These are phyloP conservation scores for Ryuthela nishihirai DNA, from an alignment of 2,888 invertebrate species.

Conservation along the genomic window DNA sequence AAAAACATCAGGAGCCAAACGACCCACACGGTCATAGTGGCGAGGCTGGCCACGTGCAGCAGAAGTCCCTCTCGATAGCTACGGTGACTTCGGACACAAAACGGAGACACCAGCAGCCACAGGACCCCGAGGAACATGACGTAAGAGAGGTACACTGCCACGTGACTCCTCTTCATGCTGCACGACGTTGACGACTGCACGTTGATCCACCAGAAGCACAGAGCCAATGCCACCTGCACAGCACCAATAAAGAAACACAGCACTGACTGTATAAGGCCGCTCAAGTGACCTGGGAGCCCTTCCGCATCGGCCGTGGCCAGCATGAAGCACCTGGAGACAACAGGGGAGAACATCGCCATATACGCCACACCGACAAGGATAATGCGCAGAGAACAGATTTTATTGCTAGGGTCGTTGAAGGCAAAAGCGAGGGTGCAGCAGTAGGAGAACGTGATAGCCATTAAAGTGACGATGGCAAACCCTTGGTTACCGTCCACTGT, in stretches of 20 bases:
- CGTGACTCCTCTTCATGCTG: slow-evolving; percentile 55
- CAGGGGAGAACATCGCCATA: slow-evolving; percentile 61
- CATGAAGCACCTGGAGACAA: slow-evolving; percentile 63
- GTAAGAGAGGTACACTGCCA: slow-evolving; percentile 59
- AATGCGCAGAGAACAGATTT: slow-evolving; percentile 59
- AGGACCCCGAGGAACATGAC: slow-evolving; percentile 60
- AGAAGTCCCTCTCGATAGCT: slow-evolving; percentile 64
- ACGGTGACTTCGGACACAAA: slow-evolving; percentile 61
- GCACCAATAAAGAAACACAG: slow-evolving; percentile 52
- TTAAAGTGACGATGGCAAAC: slow-evolving; percentile 53
- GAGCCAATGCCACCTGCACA: slow-evolving; percentile 49
- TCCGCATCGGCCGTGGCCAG: slow-evolving; percentile 64
- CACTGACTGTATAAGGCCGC: slow-evolving; percentile 64
- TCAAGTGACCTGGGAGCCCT: slow-evolving; percentile 65
- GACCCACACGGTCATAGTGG: slow-evolving; percentile 60
- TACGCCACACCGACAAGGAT: slow-evolving; percentile 61
- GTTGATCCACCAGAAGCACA: slow-evolving; percentile 20
- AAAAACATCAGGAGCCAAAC: slow-evolving; percentile 60
- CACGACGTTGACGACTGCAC: slow-evolving; percentile 46
- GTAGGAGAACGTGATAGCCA: slow-evolving; percentile 53
- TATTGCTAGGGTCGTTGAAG: slow-evolving; percentile 44
- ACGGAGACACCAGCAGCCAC: slow-evolving; percentile 59
- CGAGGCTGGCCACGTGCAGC: slow-evolving; percentile 55
- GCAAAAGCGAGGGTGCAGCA: slow-evolving; percentile 53
- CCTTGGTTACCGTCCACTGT: slow-evolving; percentile 65